Conservation (phyloP, 2,888 invertebrate species). For the Steinernema hermaphroditum region DNA sequence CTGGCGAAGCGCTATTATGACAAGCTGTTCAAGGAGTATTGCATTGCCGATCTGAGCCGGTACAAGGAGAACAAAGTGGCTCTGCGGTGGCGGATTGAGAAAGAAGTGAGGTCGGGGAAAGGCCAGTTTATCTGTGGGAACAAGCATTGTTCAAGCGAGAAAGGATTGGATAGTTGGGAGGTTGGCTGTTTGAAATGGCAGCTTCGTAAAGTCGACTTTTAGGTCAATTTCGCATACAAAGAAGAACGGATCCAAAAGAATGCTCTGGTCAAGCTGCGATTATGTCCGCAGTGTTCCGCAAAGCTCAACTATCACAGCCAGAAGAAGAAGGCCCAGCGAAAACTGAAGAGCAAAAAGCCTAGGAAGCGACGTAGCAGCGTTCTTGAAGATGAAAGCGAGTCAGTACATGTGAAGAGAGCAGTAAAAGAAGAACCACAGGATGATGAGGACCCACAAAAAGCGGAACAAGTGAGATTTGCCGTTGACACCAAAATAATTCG, state of each 20-base stretch:
- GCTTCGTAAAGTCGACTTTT: too few species aligned
- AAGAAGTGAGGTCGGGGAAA: conserved; percentile 78
- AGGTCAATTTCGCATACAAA: conserved; percentile 82
- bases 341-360: conserved; percentile 38
- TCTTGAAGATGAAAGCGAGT: not conserved
- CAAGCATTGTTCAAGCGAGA: conserved; percentile 75
- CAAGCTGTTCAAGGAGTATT: conserved; percentile 97
- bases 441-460: conserved; percentile 42
- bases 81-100: conserved; percentile 89
- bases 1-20: conserved; percentile 95
- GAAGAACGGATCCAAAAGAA: conserved; percentile 86
- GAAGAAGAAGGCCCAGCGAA: conserved; percentile 72
- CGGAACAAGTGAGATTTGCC: conserved; percentile 59
- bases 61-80: conserved; percentile 95
- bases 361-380: not conserved
- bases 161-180: conserved; percentile 86
- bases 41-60: conserved; percentile 85
- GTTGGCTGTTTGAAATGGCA: too few species aligned
- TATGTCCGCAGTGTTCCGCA: conserved; percentile 85
- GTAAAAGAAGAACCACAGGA: conserved; percentile 23
- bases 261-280: conserved; percentile 87
- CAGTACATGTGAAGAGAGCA: too few species aligned
- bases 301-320: conserved; percentile 82
- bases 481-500: conserved; percentile 54
- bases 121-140: conserved; percentile 94